Conservation (phyloP, 2,888 invertebrate genomes). For the Amblyjoppa fuscipennis region DNA sequence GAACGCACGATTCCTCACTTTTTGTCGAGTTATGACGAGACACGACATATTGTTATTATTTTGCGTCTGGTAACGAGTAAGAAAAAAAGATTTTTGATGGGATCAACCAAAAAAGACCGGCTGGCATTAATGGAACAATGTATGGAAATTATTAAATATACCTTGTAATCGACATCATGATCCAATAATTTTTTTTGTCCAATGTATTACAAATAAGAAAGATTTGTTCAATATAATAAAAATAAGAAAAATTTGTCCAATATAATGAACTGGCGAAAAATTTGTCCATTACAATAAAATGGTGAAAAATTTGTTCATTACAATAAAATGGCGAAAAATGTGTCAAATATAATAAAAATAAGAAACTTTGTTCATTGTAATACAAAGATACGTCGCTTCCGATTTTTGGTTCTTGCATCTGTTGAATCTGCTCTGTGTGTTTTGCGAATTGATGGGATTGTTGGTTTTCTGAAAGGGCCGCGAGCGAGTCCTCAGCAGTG, state of each 20-base stretch:
- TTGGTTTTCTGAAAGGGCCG: slow-evolving; percentile 74
- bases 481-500: slow-evolving; percentile 12
- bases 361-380: background rate
- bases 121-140: background rate
- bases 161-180: background rate
- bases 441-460: slow-evolving; percentile 76
- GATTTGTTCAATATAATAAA: background rate
- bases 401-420: background rate
- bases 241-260: background rate
- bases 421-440: slow-evolving; percentile 67
- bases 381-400: background rate
- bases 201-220: no score
- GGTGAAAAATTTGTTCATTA: no score
- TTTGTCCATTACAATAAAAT: background rate
- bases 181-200: background rate
- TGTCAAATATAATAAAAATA: background rate
- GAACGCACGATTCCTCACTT: slow-evolving; percentile 13
- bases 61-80: background rate
- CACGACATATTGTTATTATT: slow-evolving; percentile 40
- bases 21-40: slow-evolving; percentile 13
- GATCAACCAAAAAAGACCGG: background rate
- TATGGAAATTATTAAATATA: background rate
- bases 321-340: background rate
- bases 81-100: background rate
- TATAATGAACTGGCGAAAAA: background rate